Evolutionary conservation across 2,797 vertebrate species (phyloP).

Genomic region (Garrulus glandarius): DNA sequence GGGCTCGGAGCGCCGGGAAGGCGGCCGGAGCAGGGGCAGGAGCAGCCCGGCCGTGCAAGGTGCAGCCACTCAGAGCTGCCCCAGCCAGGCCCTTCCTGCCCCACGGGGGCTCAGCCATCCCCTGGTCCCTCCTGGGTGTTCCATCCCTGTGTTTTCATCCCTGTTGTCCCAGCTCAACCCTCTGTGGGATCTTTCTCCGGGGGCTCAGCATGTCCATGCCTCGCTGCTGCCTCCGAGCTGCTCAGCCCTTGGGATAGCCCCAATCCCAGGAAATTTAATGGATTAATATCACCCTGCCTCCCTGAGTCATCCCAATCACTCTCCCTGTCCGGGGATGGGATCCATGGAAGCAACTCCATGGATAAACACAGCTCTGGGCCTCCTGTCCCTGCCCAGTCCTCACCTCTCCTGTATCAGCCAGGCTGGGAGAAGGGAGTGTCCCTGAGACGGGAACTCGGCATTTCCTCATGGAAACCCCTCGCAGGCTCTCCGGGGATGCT

Average conservation of each 20-base stretch:
- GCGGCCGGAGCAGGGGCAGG: background rate
- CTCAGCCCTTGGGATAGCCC: background rate
- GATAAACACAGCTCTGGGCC: background rate
- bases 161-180: background rate
- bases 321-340: background rate
- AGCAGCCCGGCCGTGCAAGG: background rate
- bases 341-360: background rate
- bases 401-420: background rate
- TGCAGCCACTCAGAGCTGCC: background rate
- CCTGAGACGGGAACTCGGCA: background rate
- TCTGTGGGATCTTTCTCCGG: background rate
- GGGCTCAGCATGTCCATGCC: background rate
- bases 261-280: background rate
- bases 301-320: background rate
- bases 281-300: background rate
- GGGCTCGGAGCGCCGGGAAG: background rate
- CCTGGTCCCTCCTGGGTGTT: background rate
- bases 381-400: background rate
- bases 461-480: background rate
- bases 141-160: background rate
- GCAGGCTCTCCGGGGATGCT: accelerated
- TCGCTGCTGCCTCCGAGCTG: background rate
- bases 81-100: background rate
- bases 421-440: background rate
- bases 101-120: background rate